Base-by-base conservation (phyloP, 1,140 invertebrate genomes). In the Ips typographus region DNA sequence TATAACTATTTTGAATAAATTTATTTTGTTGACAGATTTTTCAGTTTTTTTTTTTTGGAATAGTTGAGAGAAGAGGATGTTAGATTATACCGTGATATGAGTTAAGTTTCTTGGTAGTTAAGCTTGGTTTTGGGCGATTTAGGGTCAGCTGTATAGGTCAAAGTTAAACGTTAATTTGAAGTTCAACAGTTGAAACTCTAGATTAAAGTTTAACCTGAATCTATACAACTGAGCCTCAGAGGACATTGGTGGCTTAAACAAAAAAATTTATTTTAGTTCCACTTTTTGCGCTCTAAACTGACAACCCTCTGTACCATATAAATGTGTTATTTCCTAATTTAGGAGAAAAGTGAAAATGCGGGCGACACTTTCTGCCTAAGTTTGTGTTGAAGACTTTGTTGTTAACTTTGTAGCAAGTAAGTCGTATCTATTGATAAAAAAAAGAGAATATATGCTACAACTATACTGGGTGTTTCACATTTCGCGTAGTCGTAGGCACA, bases 11-110 rank as follows among this genome's bases (percentile, higher is more conserved):
- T 71, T 70, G 69, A 73, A 73, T 73, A 73, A 73, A 73, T 71
- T 73, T 71, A 73, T 73, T 73, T 73, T 73, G 72, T 73, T 73
- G 70, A 68, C 69, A 66, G 38, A 44, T 64, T 68, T 73, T 64
- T 52, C 40, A 41, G 62, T 70, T 57, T 36, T 43, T 39, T 68
- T 42, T 41, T n/a, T 59, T 58, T 68, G 52, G 42, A 7, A 4
- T 44, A 42, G 8, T 59, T 41, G 3, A 8, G n/a, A 40, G 57
- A 2, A 6, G 37, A 38, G 40, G 52, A 38, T n/a, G 37, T 38
- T 5, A 22, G 52, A 22, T 55, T 55, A 37, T 36, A 55, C 8
- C 44, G 22, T 55, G 5, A n/a, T 37, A 55, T 55, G n/a, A 55
- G 37, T 7, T 5, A 55, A 55, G 37, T 55, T 7, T 38, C 36